Conservation (phyloP, 1,140 invertebrate species). For the Calycopis cecrops region DNA sequence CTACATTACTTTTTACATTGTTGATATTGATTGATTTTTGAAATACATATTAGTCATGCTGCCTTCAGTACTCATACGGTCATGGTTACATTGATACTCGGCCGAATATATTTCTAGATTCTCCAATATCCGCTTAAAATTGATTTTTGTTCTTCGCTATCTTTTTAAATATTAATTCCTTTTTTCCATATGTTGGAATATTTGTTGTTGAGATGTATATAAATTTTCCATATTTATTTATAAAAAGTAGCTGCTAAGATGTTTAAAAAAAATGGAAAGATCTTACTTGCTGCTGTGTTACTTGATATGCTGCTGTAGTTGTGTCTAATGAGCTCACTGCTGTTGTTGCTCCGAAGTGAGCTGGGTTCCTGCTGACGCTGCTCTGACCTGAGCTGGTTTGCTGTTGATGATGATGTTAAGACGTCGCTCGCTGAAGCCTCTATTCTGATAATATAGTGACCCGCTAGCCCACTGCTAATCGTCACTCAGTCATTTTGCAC, state of each 20-base stretch:
- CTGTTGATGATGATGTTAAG: no score
- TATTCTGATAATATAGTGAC: no score
- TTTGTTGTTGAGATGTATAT: slow-evolving; percentile 19
- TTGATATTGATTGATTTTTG: slow-evolving; percentile 5
- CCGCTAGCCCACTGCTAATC: no score
- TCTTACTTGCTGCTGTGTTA: no score
- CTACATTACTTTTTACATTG: slow-evolving; percentile 21
- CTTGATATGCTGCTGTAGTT: no score
- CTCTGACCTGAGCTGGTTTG: no score
- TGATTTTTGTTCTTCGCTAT: slow-evolving; percentile 21
- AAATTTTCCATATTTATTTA: slow-evolving; percentile 22
- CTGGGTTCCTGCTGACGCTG: no score
- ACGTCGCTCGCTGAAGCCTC: no score
- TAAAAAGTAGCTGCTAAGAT: background rate
- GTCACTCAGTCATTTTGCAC: no score
- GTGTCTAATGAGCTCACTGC: no score
- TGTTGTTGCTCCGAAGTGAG: no score
- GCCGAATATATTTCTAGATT: slow-evolving; percentile 11
- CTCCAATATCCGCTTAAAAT: slow-evolving; percentile 13
- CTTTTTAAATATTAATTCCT: slow-evolving; percentile 25
- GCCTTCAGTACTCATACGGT: background rate
- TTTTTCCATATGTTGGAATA: slow-evolving; percentile 15
- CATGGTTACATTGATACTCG: slow-evolving; percentile 14
- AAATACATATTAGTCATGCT: slow-evolving; percentile 9
- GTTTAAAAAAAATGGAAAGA: slow-evolving; percentile 18